Percentiles rank a stretch among this genome's conserved stretches.
These are phyloP conservation scores for Trichacis sp. DNA, from an alignment of 2,888 invertebrate species.

Conservation along the genomic window DNA sequence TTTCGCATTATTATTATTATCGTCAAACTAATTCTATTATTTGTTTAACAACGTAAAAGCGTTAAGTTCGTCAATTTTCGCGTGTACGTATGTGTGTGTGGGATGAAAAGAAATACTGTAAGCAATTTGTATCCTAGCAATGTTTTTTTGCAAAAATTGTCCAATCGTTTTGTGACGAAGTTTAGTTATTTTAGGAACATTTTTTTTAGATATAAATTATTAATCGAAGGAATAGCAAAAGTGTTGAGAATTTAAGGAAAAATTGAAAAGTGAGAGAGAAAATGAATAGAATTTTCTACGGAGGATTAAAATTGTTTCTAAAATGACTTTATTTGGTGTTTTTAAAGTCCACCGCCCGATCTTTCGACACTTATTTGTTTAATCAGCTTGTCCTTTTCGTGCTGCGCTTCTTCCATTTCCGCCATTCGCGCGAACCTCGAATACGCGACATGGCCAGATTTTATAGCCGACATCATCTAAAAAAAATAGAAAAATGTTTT, in stretches of 20 bases:
- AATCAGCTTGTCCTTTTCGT: constrained; percentile 81
- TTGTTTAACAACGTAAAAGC: not conserved
- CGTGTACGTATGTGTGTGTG: no score
- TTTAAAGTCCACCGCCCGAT: constrained; percentile 94
- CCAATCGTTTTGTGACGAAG: no score
- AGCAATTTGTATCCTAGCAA: no score
- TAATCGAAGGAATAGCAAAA: no score
- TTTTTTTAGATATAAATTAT: no score
- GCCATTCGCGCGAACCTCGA: constrained; percentile 96
- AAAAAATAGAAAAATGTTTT: constrained; percentile 10
- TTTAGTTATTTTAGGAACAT: no score
- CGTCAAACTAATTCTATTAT: not conserved
- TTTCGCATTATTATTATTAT: constrained; percentile 1
- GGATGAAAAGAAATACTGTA: no score
- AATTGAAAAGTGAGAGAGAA: not conserved
- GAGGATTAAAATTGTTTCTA: constrained; percentile 15
- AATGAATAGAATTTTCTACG: constrained; percentile 19
- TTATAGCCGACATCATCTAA: constrained; percentile 99
- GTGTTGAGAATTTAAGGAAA: no score
- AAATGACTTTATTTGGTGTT: constrained; percentile 1
- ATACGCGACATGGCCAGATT: constrained; percentile 94
- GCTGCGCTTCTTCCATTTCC: constrained; percentile 88
- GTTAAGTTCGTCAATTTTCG: not conserved
- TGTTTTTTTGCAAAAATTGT: no score
- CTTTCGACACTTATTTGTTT: constrained; percentile 88